Base-by-base conservation (phyloP, 2,797 vertebrate species). In the Botia almorhae region DNA sequence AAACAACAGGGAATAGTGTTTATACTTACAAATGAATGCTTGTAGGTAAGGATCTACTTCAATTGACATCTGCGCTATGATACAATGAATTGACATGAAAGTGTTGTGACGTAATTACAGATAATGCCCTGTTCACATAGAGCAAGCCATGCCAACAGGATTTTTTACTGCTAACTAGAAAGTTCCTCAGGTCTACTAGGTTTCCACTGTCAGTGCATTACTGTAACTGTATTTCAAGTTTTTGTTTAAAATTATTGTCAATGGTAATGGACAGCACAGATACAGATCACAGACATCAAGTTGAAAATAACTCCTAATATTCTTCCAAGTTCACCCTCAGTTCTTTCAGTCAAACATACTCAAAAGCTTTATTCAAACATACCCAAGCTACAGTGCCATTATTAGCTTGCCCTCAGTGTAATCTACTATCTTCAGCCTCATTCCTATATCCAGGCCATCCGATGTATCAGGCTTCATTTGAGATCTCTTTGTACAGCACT, bases 361-460 rank as follows among this genome's bases (percentile, higher is more conserved):
- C 12, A 64, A 17, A 68, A 68, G 19, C 17, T 13, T 43, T 21
- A 68, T 36, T 23, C 17, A 46, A 50, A 48, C 67, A 50, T 50
- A 36, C 7, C 68, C 39, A 23, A 60, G 17, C 23, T 48, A 73
- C 39, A 67, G 21, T 50, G 12, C 11, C 39, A 73, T 46, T 80
- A 56, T 72, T 56, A 65, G 48, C 55, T 78, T 78, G 60, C n/a
- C 53, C 48, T 72, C 46, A 55, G 8, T 67, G 29, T 74, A 68
- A 80, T 74, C 51, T 7, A 2, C 36, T 46, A 80, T 67, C 73
- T 64, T 73, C 63, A 74, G 39, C 70, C 63, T 80, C 78, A 17
- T 58, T 74, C 71, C 76, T 74, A 68, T 79, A 73, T 73, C 76
- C 76, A 69, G 56, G 71, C 65, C 80, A 80, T 80, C 61, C 43